Base-by-base conservation (phyloP, 2,113 vertebrate species). In the Coregonus clupeaformis region DNA sequence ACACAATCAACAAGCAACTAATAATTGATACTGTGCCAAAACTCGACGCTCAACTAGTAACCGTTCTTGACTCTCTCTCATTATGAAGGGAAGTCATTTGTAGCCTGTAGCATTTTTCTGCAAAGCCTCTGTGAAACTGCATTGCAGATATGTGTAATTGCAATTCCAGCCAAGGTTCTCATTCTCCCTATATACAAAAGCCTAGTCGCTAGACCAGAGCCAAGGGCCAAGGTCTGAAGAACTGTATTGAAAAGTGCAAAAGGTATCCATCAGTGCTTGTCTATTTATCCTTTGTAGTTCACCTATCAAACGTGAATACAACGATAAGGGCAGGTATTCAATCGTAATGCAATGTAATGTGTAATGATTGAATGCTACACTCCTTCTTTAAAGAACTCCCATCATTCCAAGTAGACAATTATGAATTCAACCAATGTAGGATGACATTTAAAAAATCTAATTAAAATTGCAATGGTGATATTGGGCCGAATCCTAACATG, bases 11-110 rank as follows among this genome's bases (percentile, higher is more conserved):
- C 86, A 88, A 90, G 87, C 87, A 84, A 88, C 86, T 82, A 83
- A 91, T 81, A 88, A 86, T 78, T 74, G 70, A 62, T 84, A 85
- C 83, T 90, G 88, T 91, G 90, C 84, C 87, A 86, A 79, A 42
- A 78, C 76, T 45, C 74, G 77, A 87, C 27, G 2, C 87, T 78
- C 62, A 45, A 76, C 67, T 5, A 3, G 32, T 76, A 86, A 77
- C n/a, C n/a, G n/a, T n/a, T n/a, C n/a, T n/a, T n/a, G n/a, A n/a
- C n/a, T n/a, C n/a, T n/a, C n/a, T n/a, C n/a, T n/a, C n/a, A n/a
- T n/a, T n/a, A n/a, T n/a, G n/a, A n/a, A n/a, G n/a, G n/a, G n/a
- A n/a, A n/a, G n/a, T n/a, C n/a, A n/a, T 45, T 45, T 45, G 42
- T 45, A 45, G 42, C 4, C 42, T 45, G 5, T 5, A 11, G 42